Base-by-base conservation (phyloP, 2,113 vertebrate species). In the Eolophus roseicapilla region DNA sequence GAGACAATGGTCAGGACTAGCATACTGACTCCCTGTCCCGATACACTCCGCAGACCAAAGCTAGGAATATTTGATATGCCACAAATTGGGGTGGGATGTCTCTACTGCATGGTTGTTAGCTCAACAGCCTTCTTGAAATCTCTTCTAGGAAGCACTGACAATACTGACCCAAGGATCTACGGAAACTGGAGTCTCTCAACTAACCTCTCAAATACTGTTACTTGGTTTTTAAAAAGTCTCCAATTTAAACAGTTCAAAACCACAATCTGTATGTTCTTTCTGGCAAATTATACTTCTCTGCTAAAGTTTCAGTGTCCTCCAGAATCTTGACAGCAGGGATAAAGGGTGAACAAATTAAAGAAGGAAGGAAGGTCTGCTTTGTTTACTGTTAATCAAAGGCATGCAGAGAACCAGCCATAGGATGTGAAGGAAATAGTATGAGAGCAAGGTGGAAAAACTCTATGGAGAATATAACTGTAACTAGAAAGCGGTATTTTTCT, bases 401-500 rank as follows among this genome's bases (percentile, higher is more conserved):
- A 23, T 43, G 37, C 50, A 65, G 29, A 39, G 37, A 81, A 55
- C 13, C 16, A 46, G 15, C 31, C 10, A 31, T 6, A 31, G 62
- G 2, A 25, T 0, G 0, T 13, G 21, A 53, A 62, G 21, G 20
- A 28, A 68, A 57, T 3, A 39, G 69, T 39, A 19, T 14, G 43
- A 62, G 57, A 86, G 17, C 41, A 68, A 91, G 49, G 50, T 63
- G 28, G 41, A 10, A 82, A 68, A 82, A 37, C 44, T n/a, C 47
- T 29, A 4, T 13, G 41, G 49, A 53, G 21, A 73, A 23, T 15
- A 20, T 13, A 9, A 59, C 8, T 39, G 39, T 82, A 46, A 76
- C n/a, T 65, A 78, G 44, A 52, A 78, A 79, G n/a, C 39, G 44
- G 24, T 41, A 8, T 68, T 84, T 84, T 87, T 75, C 57, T 81